Evolutionary conservation across 2,888 invertebrate genomes (phyloP).

Genomic region (Hartigia nigra): DNA sequence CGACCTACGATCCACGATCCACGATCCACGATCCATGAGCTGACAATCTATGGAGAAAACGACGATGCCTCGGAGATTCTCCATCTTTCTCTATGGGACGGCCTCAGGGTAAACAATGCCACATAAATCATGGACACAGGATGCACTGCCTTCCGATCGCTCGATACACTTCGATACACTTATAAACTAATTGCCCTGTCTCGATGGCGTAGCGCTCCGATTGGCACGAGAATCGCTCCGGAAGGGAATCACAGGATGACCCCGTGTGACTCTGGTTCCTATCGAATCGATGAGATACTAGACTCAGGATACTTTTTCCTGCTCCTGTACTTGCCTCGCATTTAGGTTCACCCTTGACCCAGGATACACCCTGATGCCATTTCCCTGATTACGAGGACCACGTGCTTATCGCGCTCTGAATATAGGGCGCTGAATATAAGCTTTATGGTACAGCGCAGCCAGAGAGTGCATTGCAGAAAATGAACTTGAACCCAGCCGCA

Average conservation of each 20-base stretch:
- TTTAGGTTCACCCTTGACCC: neutral
- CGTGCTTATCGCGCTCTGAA: neutral
- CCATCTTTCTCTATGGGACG: neutral
- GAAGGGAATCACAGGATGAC: conserved; percentile 42
- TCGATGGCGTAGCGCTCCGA: conserved; percentile 44
- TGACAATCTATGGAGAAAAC: conserved; percentile 15
- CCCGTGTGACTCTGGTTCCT: conserved; percentile 28
- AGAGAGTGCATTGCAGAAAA: neutral
- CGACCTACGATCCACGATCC: conserved; percentile 3
- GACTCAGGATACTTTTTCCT: neutral
- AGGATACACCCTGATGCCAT: neutral
- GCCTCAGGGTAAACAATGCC: conserved; percentile 35
- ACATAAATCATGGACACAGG: conserved; percentile 46
- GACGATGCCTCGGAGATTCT: conserved; percentile 10
- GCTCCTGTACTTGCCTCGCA: neutral
- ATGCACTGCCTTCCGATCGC: conserved; percentile 23
- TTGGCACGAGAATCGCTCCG: conserved; percentile 43
- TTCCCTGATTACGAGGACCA: neutral
- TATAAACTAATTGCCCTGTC: conserved; percentile 49
- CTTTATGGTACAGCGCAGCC: neutral
- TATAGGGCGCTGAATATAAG: neutral
- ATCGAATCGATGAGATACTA: conserved; percentile 21
- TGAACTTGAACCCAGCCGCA: conserved; percentile 2
- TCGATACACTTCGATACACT: conserved; percentile 57
- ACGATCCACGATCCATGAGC: neutral